Base-by-base conservation (phyloP, 1,140 invertebrate genomes). In the Ruditapes philippinarum region DNA sequence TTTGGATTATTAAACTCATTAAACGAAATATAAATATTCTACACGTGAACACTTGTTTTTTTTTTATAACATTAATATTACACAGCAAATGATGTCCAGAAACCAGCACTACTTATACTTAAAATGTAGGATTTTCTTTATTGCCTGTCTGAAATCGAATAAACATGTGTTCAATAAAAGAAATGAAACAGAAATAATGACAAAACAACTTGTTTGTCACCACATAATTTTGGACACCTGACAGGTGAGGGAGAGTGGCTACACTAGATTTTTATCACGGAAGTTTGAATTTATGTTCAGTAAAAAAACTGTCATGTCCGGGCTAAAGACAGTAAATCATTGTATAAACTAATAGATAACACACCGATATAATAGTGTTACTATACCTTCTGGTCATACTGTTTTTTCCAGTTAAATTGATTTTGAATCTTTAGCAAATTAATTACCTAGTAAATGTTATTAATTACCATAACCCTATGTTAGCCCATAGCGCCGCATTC, bases 151-250 rank as follows among this genome's bases (percentile, higher is more conserved):
- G 5, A 14, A 5, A 5, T 7, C 42, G 42, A n/a, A 70, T 11
- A 70, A 70, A 70, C 65, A 70, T 40, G 65, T 70, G 65, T 70
- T 70, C 33, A 70, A 70, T 70, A 40, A 62, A 62, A 25, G 28
- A 36, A 31, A 31, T 38, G 14, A 28, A 14, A 38, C 65, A 38
- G 33, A 17, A 70, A 70, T 38, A 70, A 57, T 22, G 2, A 70
- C 17, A 19, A 36, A 36, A n/a, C n/a, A n/a, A 1, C 5, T 70
- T 36, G 36, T 70, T 38, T 40, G 33, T 31, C 4, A 17, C 3
- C 7, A 5, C 22, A 38, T 33, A 70, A 19, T 22, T n/a, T 70
- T 22, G 65, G 33, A 36, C 65, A 70, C 65, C 65, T 70, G 65
- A 70, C 65, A 70, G 65, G 65, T 70, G 65, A 70, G 65, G 36